A percentile compares a stretch with the other conserved stretches of the same genome.
Evolutionary conservation across 2,797 vertebrate species (phyloP).

Genomic region (Pseudochromis fuscus): DNA sequence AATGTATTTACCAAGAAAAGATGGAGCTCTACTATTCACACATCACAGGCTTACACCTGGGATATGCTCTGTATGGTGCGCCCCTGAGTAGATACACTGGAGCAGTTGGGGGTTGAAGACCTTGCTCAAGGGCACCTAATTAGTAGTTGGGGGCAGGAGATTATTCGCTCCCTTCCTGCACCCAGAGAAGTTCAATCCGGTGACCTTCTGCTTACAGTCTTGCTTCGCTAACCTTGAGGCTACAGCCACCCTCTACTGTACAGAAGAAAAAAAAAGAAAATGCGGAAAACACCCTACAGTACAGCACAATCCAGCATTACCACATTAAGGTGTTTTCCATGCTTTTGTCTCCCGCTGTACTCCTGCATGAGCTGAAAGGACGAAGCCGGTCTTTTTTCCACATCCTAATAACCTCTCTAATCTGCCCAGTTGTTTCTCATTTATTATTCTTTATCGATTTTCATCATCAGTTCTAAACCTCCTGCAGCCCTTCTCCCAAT

Average conservation of each 20-base stretch:
- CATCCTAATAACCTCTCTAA: slow-evolving; percentile 85
- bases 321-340: slow-evolving; percentile 68
- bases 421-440: slow-evolving; percentile 85
- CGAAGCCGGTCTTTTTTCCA: slow-evolving; percentile 57
- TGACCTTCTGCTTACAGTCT: slow-evolving; percentile 73
- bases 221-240: slow-evolving; percentile 67
- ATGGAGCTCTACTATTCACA: slow-evolving; percentile 32
- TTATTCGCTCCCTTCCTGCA: slow-evolving; percentile 63
- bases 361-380: slow-evolving; percentile 64
- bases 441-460: slow-evolving; percentile 88
- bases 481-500: slow-evolving; percentile 66
- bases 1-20: slow-evolving; percentile 49
- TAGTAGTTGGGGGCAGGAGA: slow-evolving; percentile 71
- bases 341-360: slow-evolving; percentile 37
- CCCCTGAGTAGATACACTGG: slow-evolving; percentile 41
- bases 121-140: slow-evolving; percentile 80
- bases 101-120: slow-evolving; percentile 66
- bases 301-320: slow-evolving; percentile 36
- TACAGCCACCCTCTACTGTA: slow-evolving; percentile 53
- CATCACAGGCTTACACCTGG: slow-evolving; percentile 51
- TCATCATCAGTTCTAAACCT: slow-evolving; percentile 82
- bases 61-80: slow-evolving; percentile 46
- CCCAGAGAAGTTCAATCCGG: slow-evolving; percentile 66
- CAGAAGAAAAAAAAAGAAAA: slow-evolving; percentile 28
- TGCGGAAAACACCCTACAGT: slow-evolving; percentile 27